Conservation (phyloP, 2,888 invertebrate species). For the Invenusta paracnida region DNA sequence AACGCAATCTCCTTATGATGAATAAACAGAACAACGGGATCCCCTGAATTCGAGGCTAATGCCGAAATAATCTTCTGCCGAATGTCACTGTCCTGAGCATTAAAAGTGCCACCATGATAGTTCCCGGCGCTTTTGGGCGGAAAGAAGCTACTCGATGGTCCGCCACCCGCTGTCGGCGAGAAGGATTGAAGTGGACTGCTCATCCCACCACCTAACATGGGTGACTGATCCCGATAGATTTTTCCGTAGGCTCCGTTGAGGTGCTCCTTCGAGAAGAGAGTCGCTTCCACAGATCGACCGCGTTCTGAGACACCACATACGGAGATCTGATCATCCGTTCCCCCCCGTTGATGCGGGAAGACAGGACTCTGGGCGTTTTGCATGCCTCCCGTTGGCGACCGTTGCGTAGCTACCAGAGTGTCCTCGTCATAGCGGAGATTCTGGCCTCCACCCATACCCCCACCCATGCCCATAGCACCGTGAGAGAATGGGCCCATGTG, state of each 20-base stretch:
- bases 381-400: background rate
- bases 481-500: too few species aligned
- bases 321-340: background rate
- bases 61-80: background rate
- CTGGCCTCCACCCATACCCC: too few species aligned
- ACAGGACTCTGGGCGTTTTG: too few species aligned
- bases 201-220: background rate
- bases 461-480: too few species aligned
- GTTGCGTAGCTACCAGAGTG: background rate
- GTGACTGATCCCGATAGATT: background rate
- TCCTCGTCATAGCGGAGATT: background rate
- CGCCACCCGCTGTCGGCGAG: background rate
- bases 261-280: background rate
- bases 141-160: background rate
- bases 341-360: too few species aligned
- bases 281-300: background rate
- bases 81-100: too few species aligned
- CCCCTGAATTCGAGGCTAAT: background rate
- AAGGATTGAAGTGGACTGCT: background rate
- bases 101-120: too few species aligned
- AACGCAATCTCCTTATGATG: background rate
- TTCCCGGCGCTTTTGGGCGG: too few species aligned
- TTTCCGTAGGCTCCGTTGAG: background rate
- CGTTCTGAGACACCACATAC: background rate
- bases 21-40: background rate